Base-by-base conservation (phyloP, 2,797 vertebrate genomes). In the Micromesistius poutassou region DNA sequence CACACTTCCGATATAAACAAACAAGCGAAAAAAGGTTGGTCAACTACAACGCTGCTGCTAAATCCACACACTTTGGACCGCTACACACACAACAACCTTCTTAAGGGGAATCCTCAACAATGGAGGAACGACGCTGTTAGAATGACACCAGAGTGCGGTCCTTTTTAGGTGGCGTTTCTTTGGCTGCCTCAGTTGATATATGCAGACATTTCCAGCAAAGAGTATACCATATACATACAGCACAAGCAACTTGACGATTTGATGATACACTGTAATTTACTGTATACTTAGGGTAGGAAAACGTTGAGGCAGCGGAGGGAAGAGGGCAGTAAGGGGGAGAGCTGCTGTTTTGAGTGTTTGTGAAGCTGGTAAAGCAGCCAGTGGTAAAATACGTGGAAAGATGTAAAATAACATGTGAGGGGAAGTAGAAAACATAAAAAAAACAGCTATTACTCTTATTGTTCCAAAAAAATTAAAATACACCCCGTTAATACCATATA, bases 341-440 rank as follows among this genome's bases (percentile, higher is more conserved):
- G 88, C 86, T 89, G 88, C 89, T 84, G 74, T 88, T 89, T 90
- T 83, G 83, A 83, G 85, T 92, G 86, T 84, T 89, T 85, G 88
- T 92, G 71, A 87, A 73, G 87, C 84, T 88, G 87, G 85, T 89
- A 83, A 90, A 84, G 70, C 78, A 87, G 87, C 85, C 76, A 75
- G 78, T 74, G 81, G 79, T 68, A 79, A 83, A 78, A 50, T 46
- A 68, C 81, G 78, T 83, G 81, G 82, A 76, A 79, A 73, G 83
- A 79, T 81, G 77, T 80, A 76, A 83, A 81, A 76, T 82, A 40
- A 80, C 30, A 75, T 84, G 81, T 77, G 55, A 72, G 50, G 79
- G 71, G 78, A 83, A 83, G 28, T 68, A 78, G 77, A 81, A 81
- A 66, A 30, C 25, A 38, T 36, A 40, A 40, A n/a, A n/a, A 3